Base-by-base conservation (phyloP, 2,797 vertebrate species). In the Megalops cyprinoides region DNA sequence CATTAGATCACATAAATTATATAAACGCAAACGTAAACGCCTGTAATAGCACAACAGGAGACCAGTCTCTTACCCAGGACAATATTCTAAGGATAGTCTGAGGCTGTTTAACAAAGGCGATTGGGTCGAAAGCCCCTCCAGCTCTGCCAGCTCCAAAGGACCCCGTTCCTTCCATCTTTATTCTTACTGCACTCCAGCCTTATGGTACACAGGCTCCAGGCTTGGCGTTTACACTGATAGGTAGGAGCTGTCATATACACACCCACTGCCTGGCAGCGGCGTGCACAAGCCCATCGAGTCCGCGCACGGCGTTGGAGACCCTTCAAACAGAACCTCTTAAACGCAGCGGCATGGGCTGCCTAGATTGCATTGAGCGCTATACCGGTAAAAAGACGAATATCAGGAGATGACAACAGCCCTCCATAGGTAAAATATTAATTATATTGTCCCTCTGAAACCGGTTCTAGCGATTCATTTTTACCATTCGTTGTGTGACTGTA, bases 81-180 rank as follows among this genome's bases (percentile, higher is more conserved):
- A 95, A 86, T 82, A 94, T 90, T 91, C 97, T 92, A 48, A 99
- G 94, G 84, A 99, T 93, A 90, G 97, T 98, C 94, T 97, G 96
- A 62, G 97, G 98, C 87, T 97, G 96, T 85, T 94, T 95, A 60
- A 94, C 91, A 88, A 98, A 99, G 84, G 95, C 89, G 67, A 97
- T 60, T 60, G 96, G 97, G 91, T 98, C 97, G 77, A 97, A 82
- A 42, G 89, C 92, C 81, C 95, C 88, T 86, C 98, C 98, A 74
- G 96, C 91, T 86, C 95, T 93, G 78, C 97, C 97, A 82, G 97
- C 97, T 90, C 97, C 97, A 84, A 98, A 99, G 84, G 97, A 98
- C 86, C 95, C 95, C 87, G 96, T 97, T 91, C 96, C 97, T 92
- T 99, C 97, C 97, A 98, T 99, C 91, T 92, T 95, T 93, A 77